Evolutionary conservation across 2,888 invertebrate species (phyloP), one percentile per base, ranked within the genome.

Genomic region (Automeris io): DNA sequence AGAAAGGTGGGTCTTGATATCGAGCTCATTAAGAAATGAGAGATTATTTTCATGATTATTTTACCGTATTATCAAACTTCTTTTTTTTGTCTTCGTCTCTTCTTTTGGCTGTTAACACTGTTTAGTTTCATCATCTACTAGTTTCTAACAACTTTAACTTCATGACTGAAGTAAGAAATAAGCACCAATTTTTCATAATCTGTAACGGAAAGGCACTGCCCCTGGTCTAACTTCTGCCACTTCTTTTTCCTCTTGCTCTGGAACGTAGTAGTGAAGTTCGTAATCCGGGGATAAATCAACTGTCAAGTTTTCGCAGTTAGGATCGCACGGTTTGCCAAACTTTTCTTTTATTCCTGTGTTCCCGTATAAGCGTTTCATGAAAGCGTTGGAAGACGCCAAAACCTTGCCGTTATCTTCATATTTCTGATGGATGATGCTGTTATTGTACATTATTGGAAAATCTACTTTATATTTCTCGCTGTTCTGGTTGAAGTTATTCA

Each of bases 231-330:
- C 49, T 23, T 67, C 68, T 1, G 53, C 43, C 35, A 50, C 46
- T 41, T 60, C 55, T 33, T 54, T 63, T 45, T 83, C 80, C 43
- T 83, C 83, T 49, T 83, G 73, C 1, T 81, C 82, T 0, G 83
- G 81, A 13, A 83, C 69, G 55, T 78, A 86, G 53, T 83, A 86
- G 43, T 79, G 79, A 39, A 86, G 60, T 61, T 85, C 85, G 51
- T 83, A 86, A 0, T 74, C 76, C 0, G 85, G 80, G 0, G 81
- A 70, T 31, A 83, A 53, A 24, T 83, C 81, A 41, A 80, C 70
- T 0, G 70, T 69, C 12, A 64, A 35, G 19, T 62, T 65, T 3
- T 76, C 79, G 40, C 80, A 77, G 49, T 66, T 54, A 0, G 70
- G 61, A 16, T 70, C 71, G 39, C 67, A 72, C 2, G 57, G 40